Evolutionary conservation across 2,888 invertebrate species (phyloP).

Genomic region (Apotomis turbidana): DNA sequence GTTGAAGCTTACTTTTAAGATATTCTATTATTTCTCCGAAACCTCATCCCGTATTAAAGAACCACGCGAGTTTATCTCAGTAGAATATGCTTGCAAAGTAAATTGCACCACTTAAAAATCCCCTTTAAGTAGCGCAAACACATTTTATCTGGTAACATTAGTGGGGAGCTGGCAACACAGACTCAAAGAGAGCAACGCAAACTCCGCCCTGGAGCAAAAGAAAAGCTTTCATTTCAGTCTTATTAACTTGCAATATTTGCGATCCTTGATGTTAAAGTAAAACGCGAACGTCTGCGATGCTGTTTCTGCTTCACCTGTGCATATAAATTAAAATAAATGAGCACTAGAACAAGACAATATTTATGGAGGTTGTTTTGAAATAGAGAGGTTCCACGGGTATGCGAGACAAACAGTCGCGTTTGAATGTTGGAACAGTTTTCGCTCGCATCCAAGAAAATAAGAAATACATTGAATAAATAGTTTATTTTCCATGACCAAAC

Average conservation of each 20-base stretch:
- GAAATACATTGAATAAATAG: too few relatives aligned
- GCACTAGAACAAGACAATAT: background rate
- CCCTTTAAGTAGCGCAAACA: constrained; percentile 19
- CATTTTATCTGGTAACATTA: constrained; percentile 27
- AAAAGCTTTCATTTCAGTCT: constrained; percentile 20
- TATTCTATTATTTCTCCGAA: constrained; percentile 17
- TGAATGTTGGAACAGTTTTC: too few relatives aligned
- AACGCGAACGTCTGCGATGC: constrained; percentile 3
- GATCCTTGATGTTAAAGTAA: constrained; percentile 8
- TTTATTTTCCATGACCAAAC: too few relatives aligned
- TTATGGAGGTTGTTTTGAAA: background rate
- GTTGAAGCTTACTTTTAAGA: constrained; percentile 1
- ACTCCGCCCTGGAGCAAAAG: constrained; percentile 16
- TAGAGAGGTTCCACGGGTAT: background rate
- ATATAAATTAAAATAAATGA: constrained; percentile 9
- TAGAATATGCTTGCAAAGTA: constrained; percentile 13
- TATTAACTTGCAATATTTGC: constrained; percentile 38
- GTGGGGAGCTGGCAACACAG: constrained; percentile 9
- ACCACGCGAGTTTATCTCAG: constrained; percentile 7
- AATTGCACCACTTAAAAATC: constrained; percentile 29
- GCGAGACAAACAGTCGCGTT: background rate
- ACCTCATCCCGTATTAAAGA: constrained; percentile 16
- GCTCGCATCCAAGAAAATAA: too few relatives aligned
- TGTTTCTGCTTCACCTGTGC: constrained; percentile 5
- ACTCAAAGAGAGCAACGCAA: constrained; percentile 38